Conservation (phyloP, 2,797 vertebrate species). For the Crenuchus spilurus region DNA sequence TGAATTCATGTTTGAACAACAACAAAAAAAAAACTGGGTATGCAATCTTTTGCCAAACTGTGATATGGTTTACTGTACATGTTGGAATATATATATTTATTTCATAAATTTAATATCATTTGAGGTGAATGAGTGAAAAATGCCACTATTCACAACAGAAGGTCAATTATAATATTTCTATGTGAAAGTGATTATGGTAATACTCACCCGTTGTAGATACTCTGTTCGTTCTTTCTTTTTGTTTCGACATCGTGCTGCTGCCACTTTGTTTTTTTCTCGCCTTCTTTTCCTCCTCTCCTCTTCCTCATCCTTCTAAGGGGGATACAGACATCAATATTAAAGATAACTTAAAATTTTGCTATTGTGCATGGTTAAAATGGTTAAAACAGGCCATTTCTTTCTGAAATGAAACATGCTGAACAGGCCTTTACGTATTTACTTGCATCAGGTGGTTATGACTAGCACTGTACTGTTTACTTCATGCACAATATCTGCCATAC, state of each 20-base stretch:
- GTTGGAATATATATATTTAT: too few relatives aligned
- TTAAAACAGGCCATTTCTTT: too few relatives aligned
- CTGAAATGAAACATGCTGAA: neutral
- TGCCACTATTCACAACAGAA: neutral
- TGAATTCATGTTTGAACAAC: too few relatives aligned
- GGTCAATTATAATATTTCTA: neutral
- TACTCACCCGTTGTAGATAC: conserved; percentile 90
- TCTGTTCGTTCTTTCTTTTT: conserved; percentile 98
- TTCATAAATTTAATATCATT: too few relatives aligned
- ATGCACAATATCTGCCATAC: too few relatives aligned
- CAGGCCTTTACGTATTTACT: neutral
- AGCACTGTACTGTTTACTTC: too few relatives aligned
- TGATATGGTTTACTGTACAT: too few relatives aligned
- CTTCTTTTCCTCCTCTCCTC: conserved; percentile 93
- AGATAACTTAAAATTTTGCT: neutral
- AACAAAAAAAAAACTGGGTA: too few relatives aligned
- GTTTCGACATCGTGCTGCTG: conserved; percentile 95
- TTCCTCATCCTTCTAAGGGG: conserved; percentile 87
- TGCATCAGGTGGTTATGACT: neutral
- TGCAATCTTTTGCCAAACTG: too few relatives aligned
- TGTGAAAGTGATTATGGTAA: neutral
- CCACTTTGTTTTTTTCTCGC: conserved; percentile 97
- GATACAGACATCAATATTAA: conserved; percentile 7
- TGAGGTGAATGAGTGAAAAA: too few relatives aligned
- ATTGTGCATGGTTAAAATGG: neutral